phyloP scores from a whole-genome alignment of 2,888 invertebrate species.

The Nomada goodeniana region DNA sequence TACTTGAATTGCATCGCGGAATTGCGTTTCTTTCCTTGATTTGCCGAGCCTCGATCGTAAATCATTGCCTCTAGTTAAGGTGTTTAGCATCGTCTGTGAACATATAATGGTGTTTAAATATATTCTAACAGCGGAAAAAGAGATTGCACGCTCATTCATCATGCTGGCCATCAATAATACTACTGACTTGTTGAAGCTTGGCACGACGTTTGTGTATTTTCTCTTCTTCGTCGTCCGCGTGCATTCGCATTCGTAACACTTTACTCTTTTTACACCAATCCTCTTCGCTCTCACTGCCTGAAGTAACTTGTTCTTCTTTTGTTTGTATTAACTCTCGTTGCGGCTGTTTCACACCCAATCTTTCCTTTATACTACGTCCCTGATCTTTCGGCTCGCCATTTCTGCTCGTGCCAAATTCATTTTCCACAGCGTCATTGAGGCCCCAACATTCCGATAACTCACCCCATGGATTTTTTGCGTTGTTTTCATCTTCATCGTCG shows the following conservation, averaged over 20 bases:
- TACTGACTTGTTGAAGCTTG: conserved; percentile 72
- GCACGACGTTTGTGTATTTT: conserved; percentile 84
- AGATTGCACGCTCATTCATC: background rate
- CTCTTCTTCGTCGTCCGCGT: conserved; percentile 94
- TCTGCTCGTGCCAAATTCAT: conserved; percentile 77
- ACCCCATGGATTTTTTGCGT: conserved; percentile 90
- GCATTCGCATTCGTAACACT: conserved; percentile 92
- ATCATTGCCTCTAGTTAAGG: conserved; percentile 69
- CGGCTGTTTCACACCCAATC: conserved; percentile 71
- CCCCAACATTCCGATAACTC: conserved; percentile 90
- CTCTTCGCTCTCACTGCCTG: conserved; percentile 84
- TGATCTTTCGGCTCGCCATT: conserved; percentile 58
- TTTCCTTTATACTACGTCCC: conserved; percentile 74
- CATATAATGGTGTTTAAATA: background rate
- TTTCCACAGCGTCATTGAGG: conserved; percentile 87
- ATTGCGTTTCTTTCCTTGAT: conserved; percentile 62
- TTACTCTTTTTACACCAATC: conserved; percentile 88
- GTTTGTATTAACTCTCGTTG: conserved; percentile 40
- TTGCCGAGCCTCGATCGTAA: conserved; percentile 76
- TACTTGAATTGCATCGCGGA: conserved; percentile 79
- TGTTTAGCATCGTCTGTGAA: conserved; percentile 48
- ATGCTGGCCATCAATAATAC: conserved; percentile 9
- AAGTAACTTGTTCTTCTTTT: conserved; percentile 75
- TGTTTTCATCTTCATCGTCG: conserved; percentile 57
- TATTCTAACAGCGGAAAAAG: background rate